Evolutionary conservation across 2,888 invertebrate genomes (phyloP), one percentile per base, ranked within the genome.

Genomic region (Apoderus coryli): DNA sequence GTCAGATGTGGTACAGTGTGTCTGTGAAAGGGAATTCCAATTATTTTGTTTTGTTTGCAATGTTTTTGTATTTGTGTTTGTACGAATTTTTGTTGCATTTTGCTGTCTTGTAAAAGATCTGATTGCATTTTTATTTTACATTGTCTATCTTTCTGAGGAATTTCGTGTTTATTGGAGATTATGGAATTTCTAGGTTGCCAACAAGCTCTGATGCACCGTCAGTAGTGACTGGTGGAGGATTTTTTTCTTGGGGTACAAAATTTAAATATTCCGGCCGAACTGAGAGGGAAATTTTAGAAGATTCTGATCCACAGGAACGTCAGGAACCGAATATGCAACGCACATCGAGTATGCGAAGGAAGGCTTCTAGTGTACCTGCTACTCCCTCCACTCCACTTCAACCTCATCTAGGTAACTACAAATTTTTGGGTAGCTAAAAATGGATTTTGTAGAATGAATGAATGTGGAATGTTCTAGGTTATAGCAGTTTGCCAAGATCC

Each of bases 161-260:
- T n/a, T n/a, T n/a, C n/a, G n/a, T n/a, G n/a, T n/a, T n/a, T n/a
- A n/a, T n/a, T n/a, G n/a, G n/a, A n/a, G n/a, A n/a, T n/a, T n/a
- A n/a, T n/a, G n/a, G 25, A 36, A 38, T 35, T 32, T 32, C 13
- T 60, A 89, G 89, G 38, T 69, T 89, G 54, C 76, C 82, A 34
- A 80, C 82, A 39, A 85, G 88, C 41, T 76, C 81, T 36, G 84
- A 88, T 56, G 85, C 85, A 27, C 58, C 57, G 10, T 79, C 86
- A 31, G 81, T 84, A 40, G 78, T 86, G 40, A 81, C 85, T 10
- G 86, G 90, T 29, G 89, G 89, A 27, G 85, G 88, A 27, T 71
- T 90, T 48, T 90, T 90, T 63, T 88, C 88, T 13, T 82, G 86
- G 76, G 89, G 90, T 34, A 88, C 89, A 15, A 89, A 89, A 62